These are phyloP conservation scores for Platorchestia sp. DNA, from an alignment of 1,140 invertebrate species.

Conservation along the genomic window DNA sequence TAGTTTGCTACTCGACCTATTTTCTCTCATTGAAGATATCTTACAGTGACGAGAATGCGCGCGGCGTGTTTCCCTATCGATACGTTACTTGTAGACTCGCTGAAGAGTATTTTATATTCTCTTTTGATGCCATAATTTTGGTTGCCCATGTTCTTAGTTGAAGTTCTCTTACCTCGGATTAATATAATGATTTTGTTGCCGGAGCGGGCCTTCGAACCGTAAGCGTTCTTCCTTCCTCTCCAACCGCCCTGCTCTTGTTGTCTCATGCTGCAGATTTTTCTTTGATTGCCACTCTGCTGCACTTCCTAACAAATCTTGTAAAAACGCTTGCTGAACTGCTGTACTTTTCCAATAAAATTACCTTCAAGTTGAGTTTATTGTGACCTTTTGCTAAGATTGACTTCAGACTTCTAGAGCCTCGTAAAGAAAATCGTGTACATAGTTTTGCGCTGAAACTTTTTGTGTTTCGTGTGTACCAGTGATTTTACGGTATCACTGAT, in stretches of 20 bases:
- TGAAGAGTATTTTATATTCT: not conserved
- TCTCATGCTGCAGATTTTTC: not conserved
- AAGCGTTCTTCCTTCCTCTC: not conserved
- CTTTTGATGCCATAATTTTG: not conserved
- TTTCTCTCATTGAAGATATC: not conserved
- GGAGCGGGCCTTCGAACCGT: constrained; percentile 39
- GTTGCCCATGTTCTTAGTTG: not conserved
- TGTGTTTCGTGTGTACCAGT: too few relatives aligned
- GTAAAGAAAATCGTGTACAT: too few relatives aligned
- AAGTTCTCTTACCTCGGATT: not conserved
- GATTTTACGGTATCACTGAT: too few relatives aligned
- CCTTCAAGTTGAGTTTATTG: not conserved
- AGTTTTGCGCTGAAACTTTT: too few relatives aligned
- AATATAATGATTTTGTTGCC: not conserved
- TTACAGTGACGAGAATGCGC: not conserved
- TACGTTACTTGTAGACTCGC: constrained; percentile 22
- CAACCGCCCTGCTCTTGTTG: not conserved
- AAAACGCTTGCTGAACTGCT: constrained; percentile 43
- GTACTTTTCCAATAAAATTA: constrained; percentile 47
- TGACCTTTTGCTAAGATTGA: not conserved
- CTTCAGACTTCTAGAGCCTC: too few relatives aligned
- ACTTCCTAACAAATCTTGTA: constrained; percentile 44
- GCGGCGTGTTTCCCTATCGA: not conserved
- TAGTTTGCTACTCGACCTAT: not conserved
- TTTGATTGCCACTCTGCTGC: not conserved